Base-by-base conservation (phyloP, 2,888 invertebrate species). In the Ariolimax columbianus region DNA sequence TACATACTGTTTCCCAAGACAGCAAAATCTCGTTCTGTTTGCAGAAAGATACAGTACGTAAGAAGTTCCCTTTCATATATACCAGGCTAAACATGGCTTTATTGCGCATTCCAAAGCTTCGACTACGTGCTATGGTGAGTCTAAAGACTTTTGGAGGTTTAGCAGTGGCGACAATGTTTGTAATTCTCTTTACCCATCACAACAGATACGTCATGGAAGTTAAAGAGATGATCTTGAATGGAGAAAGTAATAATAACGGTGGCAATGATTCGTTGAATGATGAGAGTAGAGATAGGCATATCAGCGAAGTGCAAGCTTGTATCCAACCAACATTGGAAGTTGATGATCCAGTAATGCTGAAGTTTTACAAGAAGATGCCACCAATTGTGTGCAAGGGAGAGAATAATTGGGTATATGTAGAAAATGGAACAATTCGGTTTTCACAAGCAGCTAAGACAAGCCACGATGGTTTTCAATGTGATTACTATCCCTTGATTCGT, bases 301-400 rank as follows among this genome's bases (percentile, higher is more conserved):
- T 3, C 0, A 14, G 30, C 4, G 68, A 79, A 72, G 9, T 36
- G 14, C 77, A 83, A 66, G 38, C 33, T 4, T 84, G 80, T 36
- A n/a, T 80, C 26, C 84, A 73, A 2, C 80, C 73, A 19, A n/a
- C 23, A 0, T 33, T 84, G 7, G n/a, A 79, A 19, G n/a, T 80
- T 0, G 47, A 80, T 11, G 84, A 84, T n/a, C 75, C 84, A 23
- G 59, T 80, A 19, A 84, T 84, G 84, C 72, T 84, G 84, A 73
- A 40, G n/a, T 84, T 79, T 63, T 70, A 51, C 26, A 43, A 73
- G 70, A 84, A 79, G n/a, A 33, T 43, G 26, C 43, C 36, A 0
- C n/a, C 33, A 51, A 7, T 84, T 40, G 11, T 19, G 0, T 84
- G 84, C 38, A 23, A 6, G 11, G 55, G 43, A 26, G 68, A 70